A percentile compares a stretch with the other conserved stretches of the same genome.
Conservation (phyloP, 2,797 vertebrate species). For the Catostomus latipinnis region DNA sequence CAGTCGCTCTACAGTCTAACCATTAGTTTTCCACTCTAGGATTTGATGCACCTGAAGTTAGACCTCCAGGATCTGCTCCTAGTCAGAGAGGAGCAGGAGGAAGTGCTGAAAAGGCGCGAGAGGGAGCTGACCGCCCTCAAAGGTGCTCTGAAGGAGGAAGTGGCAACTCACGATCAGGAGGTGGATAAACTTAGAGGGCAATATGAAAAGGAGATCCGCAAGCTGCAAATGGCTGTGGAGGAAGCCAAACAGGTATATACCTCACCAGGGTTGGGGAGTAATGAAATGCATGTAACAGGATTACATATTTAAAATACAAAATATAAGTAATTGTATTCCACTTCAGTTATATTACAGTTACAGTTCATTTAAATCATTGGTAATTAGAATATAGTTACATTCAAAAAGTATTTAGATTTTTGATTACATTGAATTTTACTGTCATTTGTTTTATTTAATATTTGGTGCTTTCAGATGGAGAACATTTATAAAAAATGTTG, state of each 20-base stretch:
- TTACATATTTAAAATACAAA: too few species aligned
- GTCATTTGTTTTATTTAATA: too few species aligned
- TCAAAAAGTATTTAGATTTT: too few species aligned
- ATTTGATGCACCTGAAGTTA: constrained; percentile 88
- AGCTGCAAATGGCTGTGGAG: constrained; percentile 80
- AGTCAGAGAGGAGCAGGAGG: constrained; percentile 91
- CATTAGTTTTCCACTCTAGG: constrained; percentile 70
- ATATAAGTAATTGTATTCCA: too few species aligned
- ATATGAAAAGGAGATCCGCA: constrained; percentile 84
- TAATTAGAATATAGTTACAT: too few species aligned
- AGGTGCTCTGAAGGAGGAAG: constrained; percentile 95
- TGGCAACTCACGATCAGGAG: constrained; percentile 92
- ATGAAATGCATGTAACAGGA: too few species aligned
- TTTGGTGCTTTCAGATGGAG: too few species aligned
- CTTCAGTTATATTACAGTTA: too few species aligned
- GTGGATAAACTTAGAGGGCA: constrained; percentile 93
- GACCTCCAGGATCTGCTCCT: constrained; percentile 86
- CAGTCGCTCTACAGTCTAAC: neutral
- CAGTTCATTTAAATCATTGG: too few species aligned
- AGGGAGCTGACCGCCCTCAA: constrained; percentile 93
- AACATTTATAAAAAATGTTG: too few species aligned
- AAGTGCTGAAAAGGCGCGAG: constrained; percentile 89
- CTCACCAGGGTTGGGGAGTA: neutral
- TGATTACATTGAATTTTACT: too few species aligned
- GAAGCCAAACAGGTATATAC: constrained; percentile 81